These are phyloP conservation scores for Cybosia mesomella DNA, from an alignment of 2,888 invertebrate species.

Conservation along the genomic window DNA sequence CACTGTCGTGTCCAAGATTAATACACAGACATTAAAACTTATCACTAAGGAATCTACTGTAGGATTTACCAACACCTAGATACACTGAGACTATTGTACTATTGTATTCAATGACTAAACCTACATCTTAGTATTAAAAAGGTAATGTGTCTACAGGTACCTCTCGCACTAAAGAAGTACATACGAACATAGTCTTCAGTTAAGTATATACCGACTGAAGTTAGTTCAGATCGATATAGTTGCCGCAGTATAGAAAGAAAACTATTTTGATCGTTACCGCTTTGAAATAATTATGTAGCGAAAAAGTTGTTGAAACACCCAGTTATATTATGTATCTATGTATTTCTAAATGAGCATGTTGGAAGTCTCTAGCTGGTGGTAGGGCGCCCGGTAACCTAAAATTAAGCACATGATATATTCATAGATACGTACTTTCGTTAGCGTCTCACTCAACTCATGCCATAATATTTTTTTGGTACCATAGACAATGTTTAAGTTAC, in stretches of 20 bases:
- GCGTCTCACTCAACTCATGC: constrained; percentile 25
- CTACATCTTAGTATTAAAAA: not conserved
- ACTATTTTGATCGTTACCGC: not conserved
- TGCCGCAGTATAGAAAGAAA: not conserved
- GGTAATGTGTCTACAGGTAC: not conserved
- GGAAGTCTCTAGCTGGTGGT: no score
- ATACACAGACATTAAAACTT: constrained; percentile 11
- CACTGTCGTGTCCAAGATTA: constrained; percentile 4
- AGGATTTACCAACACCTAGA: not conserved
- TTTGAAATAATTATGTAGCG: not conserved
- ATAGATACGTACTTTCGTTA: constrained; percentile 41
- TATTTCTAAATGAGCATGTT: not conserved
- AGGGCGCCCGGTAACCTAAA: not conserved
- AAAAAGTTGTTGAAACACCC: not conserved
- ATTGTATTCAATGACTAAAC: constrained; percentile 9
- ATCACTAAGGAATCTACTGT: constrained; percentile 9
- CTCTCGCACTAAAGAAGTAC: not conserved
- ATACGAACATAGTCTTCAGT: not conserved
- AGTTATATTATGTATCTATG: not conserved
- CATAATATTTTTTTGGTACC: constrained; percentile 37
- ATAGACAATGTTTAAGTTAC: constrained; percentile 22
- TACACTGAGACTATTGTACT: not conserved
- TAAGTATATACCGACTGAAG: not conserved
- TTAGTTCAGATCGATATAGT: not conserved
- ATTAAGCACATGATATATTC: not conserved